A percentile compares a stretch with the other conserved stretches of the same genome.
phyloP scores from a whole-genome alignment of 2,797 vertebrate genomes.

The Epinephelus malabaricus region DNA sequence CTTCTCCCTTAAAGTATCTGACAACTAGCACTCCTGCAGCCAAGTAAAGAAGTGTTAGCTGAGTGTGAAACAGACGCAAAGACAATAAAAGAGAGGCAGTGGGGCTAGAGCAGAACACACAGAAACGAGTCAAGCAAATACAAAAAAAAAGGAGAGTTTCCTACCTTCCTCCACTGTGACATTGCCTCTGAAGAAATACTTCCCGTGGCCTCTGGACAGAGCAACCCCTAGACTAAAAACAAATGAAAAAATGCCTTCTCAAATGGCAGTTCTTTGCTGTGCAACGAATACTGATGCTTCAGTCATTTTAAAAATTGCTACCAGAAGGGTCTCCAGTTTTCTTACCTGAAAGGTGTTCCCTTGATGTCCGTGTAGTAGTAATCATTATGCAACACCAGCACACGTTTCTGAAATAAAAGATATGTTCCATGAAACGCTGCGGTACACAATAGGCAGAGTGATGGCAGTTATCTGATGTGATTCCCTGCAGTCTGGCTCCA shows the following conservation, averaged over 20 bases:
- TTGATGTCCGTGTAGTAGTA: conserved; percentile 99
- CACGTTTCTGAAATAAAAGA: conserved; percentile 91
- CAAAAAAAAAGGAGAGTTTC: conserved; percentile 10
- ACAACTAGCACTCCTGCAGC: not conserved
- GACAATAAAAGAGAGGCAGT: not conserved
- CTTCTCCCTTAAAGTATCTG: not conserved
- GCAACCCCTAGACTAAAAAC: conserved; percentile 94
- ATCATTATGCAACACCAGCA: conserved; percentile 97
- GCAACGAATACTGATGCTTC: not conserved
- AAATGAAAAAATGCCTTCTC: not conserved
- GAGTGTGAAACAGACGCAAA: conserved; percentile 6
- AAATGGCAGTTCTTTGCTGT: not conserved
- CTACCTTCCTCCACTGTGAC: conserved; percentile 98
- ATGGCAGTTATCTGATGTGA: conserved; percentile 27
- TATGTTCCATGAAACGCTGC: not conserved
- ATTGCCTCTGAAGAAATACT: conserved; percentile 96
- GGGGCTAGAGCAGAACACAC: not conserved
- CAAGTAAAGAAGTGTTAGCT: not conserved
- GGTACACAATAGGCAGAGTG: not conserved
- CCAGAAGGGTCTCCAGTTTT: not conserved
- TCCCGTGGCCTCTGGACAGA: conserved; percentile 96
- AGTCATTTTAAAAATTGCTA: not conserved
- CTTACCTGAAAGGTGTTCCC: conserved; percentile 98
- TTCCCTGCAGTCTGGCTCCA: conserved; percentile 72
- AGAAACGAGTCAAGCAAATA: not conserved